Conservation (phyloP, 2,888 invertebrate genomes). For the Endotricha flammealis region DNA sequence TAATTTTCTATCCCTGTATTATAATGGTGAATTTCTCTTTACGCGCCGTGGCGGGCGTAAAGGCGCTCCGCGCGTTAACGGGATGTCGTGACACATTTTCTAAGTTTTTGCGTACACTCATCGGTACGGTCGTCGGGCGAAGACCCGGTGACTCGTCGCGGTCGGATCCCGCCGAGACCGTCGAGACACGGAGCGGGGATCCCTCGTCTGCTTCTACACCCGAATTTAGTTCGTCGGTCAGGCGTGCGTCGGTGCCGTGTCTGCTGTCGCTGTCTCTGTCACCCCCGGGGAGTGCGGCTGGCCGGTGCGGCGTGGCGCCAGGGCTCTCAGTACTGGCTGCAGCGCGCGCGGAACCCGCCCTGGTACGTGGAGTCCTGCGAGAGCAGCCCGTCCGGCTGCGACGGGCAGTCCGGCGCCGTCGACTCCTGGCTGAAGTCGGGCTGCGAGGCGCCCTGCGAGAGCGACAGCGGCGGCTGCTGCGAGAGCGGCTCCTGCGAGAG, state of each 20-base stretch:
- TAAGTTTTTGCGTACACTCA: conserved; percentile 33
- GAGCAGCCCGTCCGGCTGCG: conserved; percentile 95
- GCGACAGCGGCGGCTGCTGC: conserved; percentile 83
- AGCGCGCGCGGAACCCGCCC: conserved; percentile 83
- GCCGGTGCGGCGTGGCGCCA: conserved; percentile 85
- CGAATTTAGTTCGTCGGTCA: conserved; percentile 19
- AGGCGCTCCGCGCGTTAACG: conserved; percentile 34
- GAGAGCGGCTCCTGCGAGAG: conserved; percentile 85
- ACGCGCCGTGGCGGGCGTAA: conserved; percentile 32
- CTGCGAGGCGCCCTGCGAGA: conserved; percentile 86
- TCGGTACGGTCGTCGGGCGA: conserved; percentile 36
- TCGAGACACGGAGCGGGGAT: conserved; percentile 23
- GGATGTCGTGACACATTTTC: conserved; percentile 33
- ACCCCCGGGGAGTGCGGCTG: conserved; percentile 30
- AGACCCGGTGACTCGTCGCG: conserved; percentile 32
- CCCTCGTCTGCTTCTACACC: conserved; percentile 26
- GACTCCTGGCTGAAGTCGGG: conserved; percentile 90
- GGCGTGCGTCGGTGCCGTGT: conserved; percentile 41
- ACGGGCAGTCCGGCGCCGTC: conserved; percentile 90
- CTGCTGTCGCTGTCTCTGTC: conserved; percentile 23
- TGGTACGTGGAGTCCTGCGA: conserved; percentile 95
- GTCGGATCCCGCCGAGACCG: conserved; percentile 39
- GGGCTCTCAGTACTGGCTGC: conserved; percentile 86
- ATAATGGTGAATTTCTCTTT: conserved; percentile 36
- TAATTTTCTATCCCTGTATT: conserved; percentile 46